These are phyloP conservation scores for Brenthis ino DNA, from an alignment of 2,888 invertebrate genomes.

Conservation along the genomic window DNA sequence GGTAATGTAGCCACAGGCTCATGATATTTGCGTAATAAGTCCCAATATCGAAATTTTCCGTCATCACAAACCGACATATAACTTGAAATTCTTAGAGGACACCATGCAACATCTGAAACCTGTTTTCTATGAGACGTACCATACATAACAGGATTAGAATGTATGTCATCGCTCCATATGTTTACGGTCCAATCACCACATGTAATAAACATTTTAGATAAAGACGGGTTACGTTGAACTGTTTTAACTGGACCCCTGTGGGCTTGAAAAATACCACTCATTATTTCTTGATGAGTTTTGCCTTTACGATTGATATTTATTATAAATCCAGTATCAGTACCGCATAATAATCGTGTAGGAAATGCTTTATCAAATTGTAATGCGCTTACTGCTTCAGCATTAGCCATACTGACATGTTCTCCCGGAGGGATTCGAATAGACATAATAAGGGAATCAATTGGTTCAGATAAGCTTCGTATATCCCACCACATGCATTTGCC, in stretches of 20 bases:
- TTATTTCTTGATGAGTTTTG: constrained; percentile 82
- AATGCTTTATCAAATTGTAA: constrained; percentile 86
- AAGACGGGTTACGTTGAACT: constrained; percentile 84
- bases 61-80: constrained; percentile 68
- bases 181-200: constrained; percentile 85
- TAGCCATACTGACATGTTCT: constrained; percentile 67
- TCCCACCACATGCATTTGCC: constrained; percentile 86
- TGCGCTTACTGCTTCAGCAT: constrained; percentile 83
- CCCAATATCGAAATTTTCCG: constrained; percentile 90
- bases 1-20: constrained; percentile 85
- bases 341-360: constrained; percentile 79
- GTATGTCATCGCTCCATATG: constrained; percentile 87
- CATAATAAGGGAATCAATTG: constrained; percentile 82
- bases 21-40: constrained; percentile 86
- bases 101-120: constrained; percentile 57
- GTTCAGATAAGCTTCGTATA: constrained; percentile 81
- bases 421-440: constrained; percentile 77
- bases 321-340: constrained; percentile 61
- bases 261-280: constrained; percentile 81
- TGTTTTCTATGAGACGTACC: constrained; percentile 50
- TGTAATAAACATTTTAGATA: constrained; percentile 85
- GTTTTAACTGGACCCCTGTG: constrained; percentile 82
- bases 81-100: constrained; percentile 62
- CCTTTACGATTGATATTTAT: constrained; percentile 87
- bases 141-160: constrained; percentile 55